Evolutionary conservation across 2,888 invertebrate species (phyloP).

Genomic region (Pilophorus perplexus): DNA sequence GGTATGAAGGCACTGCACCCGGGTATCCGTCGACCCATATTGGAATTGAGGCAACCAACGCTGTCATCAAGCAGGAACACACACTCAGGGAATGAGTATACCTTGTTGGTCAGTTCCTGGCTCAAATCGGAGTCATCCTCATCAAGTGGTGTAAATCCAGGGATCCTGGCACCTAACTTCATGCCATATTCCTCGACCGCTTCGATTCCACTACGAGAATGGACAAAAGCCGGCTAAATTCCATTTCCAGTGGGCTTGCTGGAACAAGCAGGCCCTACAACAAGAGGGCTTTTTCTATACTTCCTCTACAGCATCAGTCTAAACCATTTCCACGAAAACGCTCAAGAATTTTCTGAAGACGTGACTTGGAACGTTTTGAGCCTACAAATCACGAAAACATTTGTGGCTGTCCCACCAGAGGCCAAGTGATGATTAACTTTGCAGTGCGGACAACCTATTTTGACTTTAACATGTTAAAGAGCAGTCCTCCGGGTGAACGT

Average conservation of each 20-base stretch:
- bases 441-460: too few relatives aligned
- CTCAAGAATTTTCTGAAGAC: too few relatives aligned
- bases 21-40: not conserved
- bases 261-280: not conserved
- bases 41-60: not conserved
- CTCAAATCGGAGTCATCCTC: conserved; percentile 3
- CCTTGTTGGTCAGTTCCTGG: not conserved
- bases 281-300: not conserved
- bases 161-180: not conserved
- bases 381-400: too few relatives aligned
- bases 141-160: not conserved
- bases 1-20: too few relatives aligned
- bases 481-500: too few relatives aligned
- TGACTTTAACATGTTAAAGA: too few relatives aligned
- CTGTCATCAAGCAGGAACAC: not conserved
- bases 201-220: too few relatives aligned
- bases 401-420: too few relatives aligned
- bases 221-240: not conserved
- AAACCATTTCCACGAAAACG: not conserved
- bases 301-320: not conserved
- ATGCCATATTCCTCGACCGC: not conserved
- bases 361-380: too few relatives aligned
- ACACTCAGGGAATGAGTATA: too few relatives aligned
- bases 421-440: too few relatives aligned
- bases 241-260: not conserved